phyloP scores from a whole-genome alignment of 2,888 invertebrate species.

The Automeris io region DNA sequence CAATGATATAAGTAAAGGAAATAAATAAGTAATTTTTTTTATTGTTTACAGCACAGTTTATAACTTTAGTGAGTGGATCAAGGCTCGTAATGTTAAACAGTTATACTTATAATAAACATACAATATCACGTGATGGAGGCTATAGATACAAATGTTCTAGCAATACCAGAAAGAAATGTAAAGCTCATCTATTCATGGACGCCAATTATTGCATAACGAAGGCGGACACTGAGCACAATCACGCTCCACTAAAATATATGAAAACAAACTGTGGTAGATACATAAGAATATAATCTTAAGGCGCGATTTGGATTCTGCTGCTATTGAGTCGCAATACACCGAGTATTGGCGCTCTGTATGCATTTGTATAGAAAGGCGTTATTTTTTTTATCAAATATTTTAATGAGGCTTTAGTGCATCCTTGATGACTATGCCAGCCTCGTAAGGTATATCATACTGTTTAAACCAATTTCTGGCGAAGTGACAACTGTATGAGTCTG shows the following conservation, averaged over 20 bases:
- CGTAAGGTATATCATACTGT: no score
- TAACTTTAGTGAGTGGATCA: constrained; percentile 19
- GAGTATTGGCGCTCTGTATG: no score
- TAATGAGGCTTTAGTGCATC: no score
- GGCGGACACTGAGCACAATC: constrained; percentile 21
- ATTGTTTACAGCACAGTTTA: constrained; percentile 21
- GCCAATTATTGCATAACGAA: constrained; percentile 16
- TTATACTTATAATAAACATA: constrained; percentile 28
- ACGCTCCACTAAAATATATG: constrained; percentile 19
- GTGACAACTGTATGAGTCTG: no score
- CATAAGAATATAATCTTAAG: not conserved
- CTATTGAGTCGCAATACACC: no score
- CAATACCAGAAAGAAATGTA: constrained; percentile 21
- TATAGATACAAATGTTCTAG: constrained; percentile 22
- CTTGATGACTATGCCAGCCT: no score
- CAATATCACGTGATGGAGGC: constrained; percentile 13
- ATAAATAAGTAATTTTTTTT: not conserved
- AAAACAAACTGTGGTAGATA: constrained; percentile 14
- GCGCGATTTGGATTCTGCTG: no score
- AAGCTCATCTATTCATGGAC: constrained; percentile 22
- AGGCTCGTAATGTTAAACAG: constrained; percentile 21
- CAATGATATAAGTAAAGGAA: not conserved
- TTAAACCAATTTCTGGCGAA: no score
- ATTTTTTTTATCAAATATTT: no score
- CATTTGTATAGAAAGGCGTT: no score